Evolutionary conservation across 2,888 invertebrate species (phyloP).

Genomic region (Sesia apiformis): DNA sequence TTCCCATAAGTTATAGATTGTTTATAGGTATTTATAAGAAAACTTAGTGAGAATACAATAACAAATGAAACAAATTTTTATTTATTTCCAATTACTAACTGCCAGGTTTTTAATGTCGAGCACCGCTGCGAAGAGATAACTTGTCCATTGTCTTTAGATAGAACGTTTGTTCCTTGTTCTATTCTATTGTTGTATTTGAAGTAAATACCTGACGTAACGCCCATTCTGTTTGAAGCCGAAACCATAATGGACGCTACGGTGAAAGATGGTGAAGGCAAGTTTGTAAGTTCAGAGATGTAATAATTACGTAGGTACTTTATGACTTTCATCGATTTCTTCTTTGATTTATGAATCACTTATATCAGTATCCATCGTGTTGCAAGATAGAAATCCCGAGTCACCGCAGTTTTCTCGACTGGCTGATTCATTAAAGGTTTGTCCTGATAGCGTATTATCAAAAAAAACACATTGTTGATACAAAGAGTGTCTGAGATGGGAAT

Average conservation of each 20-base stretch:
- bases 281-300: slow-evolving; percentile 36
- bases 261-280: slow-evolving; percentile 36
- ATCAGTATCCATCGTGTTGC: slow-evolving; percentile 8
- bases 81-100: slow-evolving; percentile 2
- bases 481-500: slow-evolving; percentile 42
- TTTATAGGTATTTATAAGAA: no score
- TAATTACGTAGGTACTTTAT: slow-evolving; percentile 22
- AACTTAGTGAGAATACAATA: no score
- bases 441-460: background rate
- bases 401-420: background rate
- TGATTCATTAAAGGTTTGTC: no score
- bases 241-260: slow-evolving; percentile 37
- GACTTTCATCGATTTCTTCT: slow-evolving; percentile 13
- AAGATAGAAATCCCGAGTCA: background rate
- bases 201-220: slow-evolving; percentile 6
- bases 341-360: slow-evolving; percentile 11
- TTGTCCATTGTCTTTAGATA: slow-evolving; percentile 9
- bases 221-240: slow-evolving; percentile 29
- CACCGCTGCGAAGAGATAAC: slow-evolving; percentile 33
- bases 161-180: slow-evolving; percentile 19
- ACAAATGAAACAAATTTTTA: no score
- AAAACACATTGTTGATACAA: slow-evolving; percentile 27
- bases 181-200: slow-evolving; percentile 33
- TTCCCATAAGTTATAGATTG: no score
- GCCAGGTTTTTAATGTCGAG: slow-evolving; percentile 30